Percentiles rank a stretch among this genome's conserved stretches.
phyloP scores from a whole-genome alignment of 2,888 invertebrate genomes.

The Synergus gifuensis region DNA sequence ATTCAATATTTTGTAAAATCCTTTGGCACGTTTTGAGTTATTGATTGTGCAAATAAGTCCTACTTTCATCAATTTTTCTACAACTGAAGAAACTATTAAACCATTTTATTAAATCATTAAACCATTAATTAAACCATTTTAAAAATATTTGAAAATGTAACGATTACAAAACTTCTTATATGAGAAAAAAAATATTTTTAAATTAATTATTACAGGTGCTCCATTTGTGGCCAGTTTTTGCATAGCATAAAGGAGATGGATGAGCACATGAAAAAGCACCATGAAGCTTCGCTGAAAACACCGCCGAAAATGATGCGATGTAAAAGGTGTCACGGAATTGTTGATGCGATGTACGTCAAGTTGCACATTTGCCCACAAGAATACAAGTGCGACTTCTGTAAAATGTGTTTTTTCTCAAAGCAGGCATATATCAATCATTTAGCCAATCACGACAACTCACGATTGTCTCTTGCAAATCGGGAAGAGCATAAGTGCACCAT shows the following conservation, averaged over 20 bases:
- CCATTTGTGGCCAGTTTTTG: slow-evolving; percentile 61
- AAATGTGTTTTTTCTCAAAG: slow-evolving; percentile 50
- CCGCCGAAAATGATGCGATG: slow-evolving; percentile 74
- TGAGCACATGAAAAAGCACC: slow-evolving; percentile 65
- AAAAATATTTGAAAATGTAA: too few species aligned
- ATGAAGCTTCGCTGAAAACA: slow-evolving; percentile 42
- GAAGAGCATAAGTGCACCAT: slow-evolving; percentile 47
- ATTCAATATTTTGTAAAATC: too few species aligned
- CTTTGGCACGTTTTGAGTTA: too few species aligned
- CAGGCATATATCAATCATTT: slow-evolving; percentile 53
- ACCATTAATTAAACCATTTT: too few species aligned
- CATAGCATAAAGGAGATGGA: slow-evolving; percentile 61
- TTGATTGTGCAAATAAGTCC: too few species aligned
- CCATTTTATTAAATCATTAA: too few species aligned
- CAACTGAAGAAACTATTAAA: too few species aligned
- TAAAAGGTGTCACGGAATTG: slow-evolving; percentile 73
- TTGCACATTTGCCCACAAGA: slow-evolving; percentile 66
- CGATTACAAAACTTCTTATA: too few species aligned
- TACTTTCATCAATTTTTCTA: too few species aligned
- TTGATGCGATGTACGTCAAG: slow-evolving; percentile 71
- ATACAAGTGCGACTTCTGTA: slow-evolving; percentile 66
- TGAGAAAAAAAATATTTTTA: neutral
- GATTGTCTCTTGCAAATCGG: slow-evolving; percentile 35
- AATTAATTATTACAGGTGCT: slow-evolving; percentile 56
- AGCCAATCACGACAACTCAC: slow-evolving; percentile 44